phyloP scores from a whole-genome alignment of 2,797 vertebrate species.

The Passerculus sandwichensis region DNA sequence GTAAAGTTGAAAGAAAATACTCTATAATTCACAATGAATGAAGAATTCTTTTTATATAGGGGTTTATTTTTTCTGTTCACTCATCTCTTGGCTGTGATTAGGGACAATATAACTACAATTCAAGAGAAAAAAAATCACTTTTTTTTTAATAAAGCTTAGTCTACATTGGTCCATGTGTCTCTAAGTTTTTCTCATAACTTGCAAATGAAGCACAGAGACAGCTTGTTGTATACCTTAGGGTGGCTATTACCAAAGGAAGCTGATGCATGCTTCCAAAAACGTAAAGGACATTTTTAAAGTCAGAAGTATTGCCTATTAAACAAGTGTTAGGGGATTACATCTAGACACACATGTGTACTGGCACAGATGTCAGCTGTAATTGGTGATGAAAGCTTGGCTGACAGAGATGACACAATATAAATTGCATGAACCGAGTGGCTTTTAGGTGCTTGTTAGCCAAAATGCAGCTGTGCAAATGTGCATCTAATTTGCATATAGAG shows the following conservation, averaged over 20 bases:
- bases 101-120: not conserved
- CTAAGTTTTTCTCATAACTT: not conserved
- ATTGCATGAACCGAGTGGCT: not conserved
- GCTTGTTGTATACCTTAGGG: not conserved
- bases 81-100: not conserved
- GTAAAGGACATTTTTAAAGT: not conserved
- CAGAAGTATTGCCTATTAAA: not conserved
- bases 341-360: not conserved
- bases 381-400: conserved; percentile 15
- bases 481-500: not conserved
- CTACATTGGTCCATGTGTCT: not conserved
- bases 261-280: conserved; percentile 30
- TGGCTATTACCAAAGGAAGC: not conserved
- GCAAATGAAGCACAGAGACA: not conserved
- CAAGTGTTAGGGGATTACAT: not conserved
- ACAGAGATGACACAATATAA: not conserved
- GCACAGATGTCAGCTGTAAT: not conserved
- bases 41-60: not conserved
- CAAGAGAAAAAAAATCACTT: not conserved
- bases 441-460: not conserved
- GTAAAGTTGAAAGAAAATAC: not conserved
- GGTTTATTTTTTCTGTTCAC: not conserved
- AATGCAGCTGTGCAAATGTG: not conserved
- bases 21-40: not conserved
- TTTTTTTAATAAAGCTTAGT: not conserved